Evolutionary conservation across 1,140 invertebrate species (phyloP).

Genomic region (Drosophila ohnishii): DNA sequence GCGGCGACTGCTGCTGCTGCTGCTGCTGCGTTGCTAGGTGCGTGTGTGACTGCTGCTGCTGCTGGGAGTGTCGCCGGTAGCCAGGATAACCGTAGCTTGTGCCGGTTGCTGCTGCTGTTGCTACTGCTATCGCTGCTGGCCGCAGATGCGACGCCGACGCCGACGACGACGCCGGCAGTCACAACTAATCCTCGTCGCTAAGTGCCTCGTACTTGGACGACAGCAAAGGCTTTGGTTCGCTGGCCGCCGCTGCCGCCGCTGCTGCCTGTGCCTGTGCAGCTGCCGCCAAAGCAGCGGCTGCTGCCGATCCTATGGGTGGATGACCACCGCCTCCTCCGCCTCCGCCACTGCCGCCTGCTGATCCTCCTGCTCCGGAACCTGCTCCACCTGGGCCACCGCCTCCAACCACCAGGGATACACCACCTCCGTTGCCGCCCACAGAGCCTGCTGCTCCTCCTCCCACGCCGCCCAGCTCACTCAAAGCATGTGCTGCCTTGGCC

Average conservation of each 20-base stretch:
- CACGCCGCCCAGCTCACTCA: conserved; percentile 44
- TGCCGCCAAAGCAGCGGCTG: conserved; percentile 41
- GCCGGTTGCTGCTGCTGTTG: conserved; percentile 29
- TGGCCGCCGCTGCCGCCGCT: conserved; percentile 76
- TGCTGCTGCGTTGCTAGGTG: conserved; percentile 24
- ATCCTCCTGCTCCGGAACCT: neutral
- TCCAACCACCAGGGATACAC: conserved; percentile 38
- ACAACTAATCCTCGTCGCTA: conserved; percentile 92
- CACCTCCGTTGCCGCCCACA: conserved; percentile 20
- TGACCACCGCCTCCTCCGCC: conserved; percentile 29
- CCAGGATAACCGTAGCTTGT: conserved; percentile 43
- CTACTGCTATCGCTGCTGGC: conserved; percentile 48
- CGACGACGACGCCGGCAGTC: conserved; percentile 81
- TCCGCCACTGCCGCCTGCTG: conserved; percentile 12
- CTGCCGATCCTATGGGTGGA: conserved; percentile 70
- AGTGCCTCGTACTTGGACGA: conserved; percentile 93
- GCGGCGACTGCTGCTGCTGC: conserved; percentile 27
- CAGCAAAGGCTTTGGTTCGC: conserved; percentile 91
- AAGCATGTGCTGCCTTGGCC: conserved; percentile 56
- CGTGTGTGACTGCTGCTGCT: conserved; percentile 13
- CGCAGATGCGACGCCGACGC: conserved; percentile 63
- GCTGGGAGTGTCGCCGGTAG: conserved; percentile 47
- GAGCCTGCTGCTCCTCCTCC: conserved; percentile 11
- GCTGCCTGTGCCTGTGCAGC: neutral
- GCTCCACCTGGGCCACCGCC: neutral